These are phyloP conservation scores for Enteromius unitaeniatus DNA, from an alignment of 2,797 vertebrate genomes.

Conservation along the genomic window DNA sequence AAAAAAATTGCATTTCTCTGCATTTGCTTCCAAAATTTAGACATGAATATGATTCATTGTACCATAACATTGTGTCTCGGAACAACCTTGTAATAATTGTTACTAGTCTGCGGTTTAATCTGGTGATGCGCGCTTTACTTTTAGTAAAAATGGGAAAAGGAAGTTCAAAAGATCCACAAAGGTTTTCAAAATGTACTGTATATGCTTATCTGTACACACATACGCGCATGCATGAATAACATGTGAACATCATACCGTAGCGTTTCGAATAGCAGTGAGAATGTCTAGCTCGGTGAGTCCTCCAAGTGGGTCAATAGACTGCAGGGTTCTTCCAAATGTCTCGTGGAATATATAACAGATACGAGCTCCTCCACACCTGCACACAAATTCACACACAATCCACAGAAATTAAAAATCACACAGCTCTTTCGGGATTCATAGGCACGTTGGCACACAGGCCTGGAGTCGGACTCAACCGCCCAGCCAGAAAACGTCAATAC, in stretches of 20 bases:
- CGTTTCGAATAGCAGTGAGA: slow-evolving; percentile 84
- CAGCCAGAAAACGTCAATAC: slow-evolving; percentile 38
- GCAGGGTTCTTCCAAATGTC: slow-evolving; percentile 85
- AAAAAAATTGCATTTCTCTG: too few relatives aligned
- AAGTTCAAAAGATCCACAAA: neutral
- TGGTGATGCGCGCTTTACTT: too few relatives aligned
- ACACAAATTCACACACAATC: slow-evolving; percentile 14
- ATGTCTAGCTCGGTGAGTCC: slow-evolving; percentile 82
- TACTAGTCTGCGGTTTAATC: too few relatives aligned
- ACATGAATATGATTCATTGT: too few relatives aligned
- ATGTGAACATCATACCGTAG: slow-evolving; percentile 70
- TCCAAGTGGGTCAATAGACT: slow-evolving; percentile 84
- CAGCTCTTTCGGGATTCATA: neutral
- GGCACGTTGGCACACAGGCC: slow-evolving; percentile 1
- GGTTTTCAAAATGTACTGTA: neutral
- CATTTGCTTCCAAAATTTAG: neutral
- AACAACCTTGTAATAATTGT: too few relatives aligned
- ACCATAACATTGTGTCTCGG: too few relatives aligned
- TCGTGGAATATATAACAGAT: slow-evolving; percentile 89
- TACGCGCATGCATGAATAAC: slow-evolving; percentile 18
- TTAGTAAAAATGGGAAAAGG: too few relatives aligned
- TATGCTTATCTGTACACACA: slow-evolving; percentile 8
- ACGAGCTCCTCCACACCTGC: slow-evolving; percentile 83
- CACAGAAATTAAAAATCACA: neutral
- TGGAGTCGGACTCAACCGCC: neutral